Evolutionary conservation across 2,113 vertebrate species (phyloP).

Genomic region (Casuarius casuarius): DNA sequence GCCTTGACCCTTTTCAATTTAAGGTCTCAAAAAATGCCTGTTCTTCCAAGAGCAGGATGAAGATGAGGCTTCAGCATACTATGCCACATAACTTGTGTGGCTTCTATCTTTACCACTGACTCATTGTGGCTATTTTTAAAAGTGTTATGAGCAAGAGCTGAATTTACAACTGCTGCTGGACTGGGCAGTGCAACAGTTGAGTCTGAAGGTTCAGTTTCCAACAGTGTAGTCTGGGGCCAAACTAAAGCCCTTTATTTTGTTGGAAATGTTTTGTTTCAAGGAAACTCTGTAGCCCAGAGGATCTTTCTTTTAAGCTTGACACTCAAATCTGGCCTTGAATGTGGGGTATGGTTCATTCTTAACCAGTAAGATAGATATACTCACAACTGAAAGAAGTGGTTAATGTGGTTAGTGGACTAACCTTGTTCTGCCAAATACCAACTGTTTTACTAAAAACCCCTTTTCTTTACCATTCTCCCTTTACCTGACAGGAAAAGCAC

Average conservation of each 20-base stretch:
- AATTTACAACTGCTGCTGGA: not conserved
- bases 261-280: not conserved
- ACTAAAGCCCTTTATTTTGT: not conserved
- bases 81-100: not conserved
- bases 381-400: not conserved
- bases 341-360: not conserved
- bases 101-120: not conserved
- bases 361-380: not conserved
- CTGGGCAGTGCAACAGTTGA: not conserved
- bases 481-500: not conserved
- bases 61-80: not conserved
- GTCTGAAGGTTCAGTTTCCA: not conserved
- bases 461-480: not conserved
- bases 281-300: not conserved
- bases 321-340: not conserved
- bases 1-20: not conserved
- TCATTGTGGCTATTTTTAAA: not conserved
- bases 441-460: not conserved
- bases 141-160: not conserved
- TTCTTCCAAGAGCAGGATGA: not conserved
- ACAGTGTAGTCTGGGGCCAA: not conserved
- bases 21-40: not conserved
- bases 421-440: not conserved
- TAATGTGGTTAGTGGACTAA: not conserved
- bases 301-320: not conserved